A percentile compares a stretch with the other conserved stretches of the same genome.
Evolutionary conservation across 2,797 vertebrate species (phyloP).

Genomic region (Myiothlypis chrysogaster): DNA sequence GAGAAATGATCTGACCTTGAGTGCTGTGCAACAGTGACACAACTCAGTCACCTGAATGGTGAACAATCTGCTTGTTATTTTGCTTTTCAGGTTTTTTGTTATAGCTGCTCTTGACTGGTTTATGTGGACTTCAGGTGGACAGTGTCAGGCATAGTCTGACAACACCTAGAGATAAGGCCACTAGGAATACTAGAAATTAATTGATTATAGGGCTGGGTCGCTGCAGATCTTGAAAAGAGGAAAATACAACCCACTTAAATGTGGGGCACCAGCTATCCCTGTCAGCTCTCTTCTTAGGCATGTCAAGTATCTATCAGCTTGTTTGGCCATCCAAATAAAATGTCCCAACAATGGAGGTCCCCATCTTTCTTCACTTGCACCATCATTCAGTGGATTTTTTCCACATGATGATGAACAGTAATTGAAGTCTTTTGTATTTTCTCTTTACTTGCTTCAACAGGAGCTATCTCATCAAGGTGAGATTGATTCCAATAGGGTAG

Average conservation of each 20-base stretch:
- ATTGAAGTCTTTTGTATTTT: neutral
- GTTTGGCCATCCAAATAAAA: neutral
- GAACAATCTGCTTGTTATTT: neutral
- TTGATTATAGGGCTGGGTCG: neutral
- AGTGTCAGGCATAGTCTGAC: neutral
- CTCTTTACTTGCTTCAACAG: neutral
- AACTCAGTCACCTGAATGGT: neutral
- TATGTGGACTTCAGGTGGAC: neutral
- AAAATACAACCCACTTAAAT: neutral
- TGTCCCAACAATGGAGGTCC: neutral
- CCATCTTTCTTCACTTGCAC: neutral
- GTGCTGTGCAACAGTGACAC: neutral
- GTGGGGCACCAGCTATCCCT: neutral
- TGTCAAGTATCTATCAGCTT: neutral
- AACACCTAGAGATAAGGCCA: neutral
- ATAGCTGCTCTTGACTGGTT: neutral
- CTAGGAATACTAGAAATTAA: neutral
- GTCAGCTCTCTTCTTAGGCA: neutral
- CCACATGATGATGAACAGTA: neutral
- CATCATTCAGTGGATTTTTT: neutral
- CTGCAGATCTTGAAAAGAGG: neutral
- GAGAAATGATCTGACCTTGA: neutral
- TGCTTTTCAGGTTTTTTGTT: neutral
- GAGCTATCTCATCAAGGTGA: neutral
- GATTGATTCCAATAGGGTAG: neutral